Evolutionary conservation across 2,797 vertebrate genomes (phyloP).

Genomic region (Gouania willdenowi): DNA sequence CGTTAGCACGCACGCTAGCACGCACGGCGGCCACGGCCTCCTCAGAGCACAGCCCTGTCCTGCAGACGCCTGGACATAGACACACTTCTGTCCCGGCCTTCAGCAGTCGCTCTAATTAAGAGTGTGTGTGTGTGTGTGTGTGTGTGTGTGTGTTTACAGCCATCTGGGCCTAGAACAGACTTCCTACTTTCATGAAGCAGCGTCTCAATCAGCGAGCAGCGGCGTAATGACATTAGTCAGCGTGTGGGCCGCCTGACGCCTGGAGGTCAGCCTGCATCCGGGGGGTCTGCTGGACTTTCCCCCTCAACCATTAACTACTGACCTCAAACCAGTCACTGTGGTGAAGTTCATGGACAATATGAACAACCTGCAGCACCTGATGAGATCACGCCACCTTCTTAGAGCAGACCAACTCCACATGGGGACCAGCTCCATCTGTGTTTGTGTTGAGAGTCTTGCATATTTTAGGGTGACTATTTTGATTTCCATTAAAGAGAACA

Average conservation of each 20-base stretch:
- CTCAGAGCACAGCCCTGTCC: slow-evolving; percentile 79
- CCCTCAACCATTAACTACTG: too few relatives aligned
- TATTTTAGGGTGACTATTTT: too few relatives aligned
- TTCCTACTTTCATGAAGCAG: slow-evolving; percentile 72
- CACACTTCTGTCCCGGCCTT: slow-evolving; percentile 76
- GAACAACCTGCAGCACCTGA: too few relatives aligned
- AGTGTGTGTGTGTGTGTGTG: slow-evolving; percentile 38
- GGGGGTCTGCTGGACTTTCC: slow-evolving; percentile 56
- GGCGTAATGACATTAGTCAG: slow-evolving; percentile 75
- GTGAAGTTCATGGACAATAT: too few relatives aligned
- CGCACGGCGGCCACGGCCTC: slow-evolving; percentile 81
- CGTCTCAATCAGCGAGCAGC: slow-evolving; percentile 68
- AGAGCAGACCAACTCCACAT: too few relatives aligned
- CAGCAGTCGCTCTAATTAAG: slow-evolving; percentile 67
- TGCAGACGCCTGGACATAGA: slow-evolving; percentile 73
- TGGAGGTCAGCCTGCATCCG: slow-evolving; percentile 73
- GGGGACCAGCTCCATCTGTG: too few relatives aligned
- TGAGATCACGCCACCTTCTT: too few relatives aligned
- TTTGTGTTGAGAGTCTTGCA: too few relatives aligned
- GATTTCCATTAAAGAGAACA: too few relatives aligned
- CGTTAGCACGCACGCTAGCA: slow-evolving; percentile 96
- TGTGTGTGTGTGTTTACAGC: slow-evolving; percentile 46
- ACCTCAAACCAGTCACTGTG: too few relatives aligned
- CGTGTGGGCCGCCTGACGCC: slow-evolving; percentile 74
- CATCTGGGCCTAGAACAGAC: slow-evolving; percentile 77